Base-by-base conservation (phyloP, 2,888 invertebrate species). In the Dolichopus griseipennis region DNA sequence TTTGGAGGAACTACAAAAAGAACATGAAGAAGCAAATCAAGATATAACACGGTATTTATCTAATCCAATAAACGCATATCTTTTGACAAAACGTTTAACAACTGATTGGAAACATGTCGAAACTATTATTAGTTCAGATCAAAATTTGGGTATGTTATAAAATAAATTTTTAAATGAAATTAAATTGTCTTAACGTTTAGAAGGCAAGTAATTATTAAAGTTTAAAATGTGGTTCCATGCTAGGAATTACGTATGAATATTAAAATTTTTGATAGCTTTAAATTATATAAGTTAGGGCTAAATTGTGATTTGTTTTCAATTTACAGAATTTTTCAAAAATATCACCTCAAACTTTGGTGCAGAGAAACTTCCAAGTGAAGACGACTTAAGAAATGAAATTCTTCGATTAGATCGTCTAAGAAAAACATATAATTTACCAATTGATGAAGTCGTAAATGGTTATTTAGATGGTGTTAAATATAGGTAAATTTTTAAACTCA, bases 51-150 rank as follows among this genome's bases (percentile, higher is more conserved):
- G 87, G 73, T 95, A 94, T 76, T 84, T 95, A 71, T 88, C 92
- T 18, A 95, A 97, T 82, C 97, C 97, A 3, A 93, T 97, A 72
- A 97, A 96, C 80, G 96, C 97, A 8, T 97, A 95, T 82, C 85
- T 96, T 37, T 83, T 97, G 67, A 95, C 97, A 68, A 97, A 97
- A 83, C 87, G 95, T 74, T 85, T 97, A 75, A 96, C 97, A 9
- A 88, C 91, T 4, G 97, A 97, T 82, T 93, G 97, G 91, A 90
- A 91, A 75, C 85, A 89, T 72, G 89, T 93, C 68, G 92, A 93
- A 81, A 84, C 87, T 73, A 84, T 90, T 70, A 92, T 95, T 81
- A 85, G 85, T 70, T 86, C 86, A 72, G 88, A 89, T 77, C 84
- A 87, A 71, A 88, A 88, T 69, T 83, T 84, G 77, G 87, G 89